Conservation (phyloP, 2,113 vertebrate species). For the Heteronetta atricapilla region DNA sequence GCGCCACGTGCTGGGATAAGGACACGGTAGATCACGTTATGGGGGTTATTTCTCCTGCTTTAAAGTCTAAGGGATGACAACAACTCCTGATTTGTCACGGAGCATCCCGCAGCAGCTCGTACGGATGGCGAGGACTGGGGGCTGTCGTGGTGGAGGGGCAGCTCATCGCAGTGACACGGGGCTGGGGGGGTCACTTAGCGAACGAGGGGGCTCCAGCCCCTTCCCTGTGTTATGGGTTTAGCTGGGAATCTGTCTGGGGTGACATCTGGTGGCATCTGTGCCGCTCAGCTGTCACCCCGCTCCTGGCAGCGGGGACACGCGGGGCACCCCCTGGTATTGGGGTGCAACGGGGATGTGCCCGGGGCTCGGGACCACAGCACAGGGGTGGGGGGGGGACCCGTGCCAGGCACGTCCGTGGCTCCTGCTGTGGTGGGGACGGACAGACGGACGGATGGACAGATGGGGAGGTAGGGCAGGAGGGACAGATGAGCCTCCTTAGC, state of each 20-base stretch:
- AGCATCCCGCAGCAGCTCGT: background rate
- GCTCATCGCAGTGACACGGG: background rate
- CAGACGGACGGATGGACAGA: background rate
- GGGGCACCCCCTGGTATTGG: fast-evolving
- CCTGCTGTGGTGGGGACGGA: fast-evolving
- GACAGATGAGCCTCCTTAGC: background rate
- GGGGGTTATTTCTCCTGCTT: conserved; percentile 49
- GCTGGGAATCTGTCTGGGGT: fast-evolving
- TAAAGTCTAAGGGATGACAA: conserved; percentile 26
- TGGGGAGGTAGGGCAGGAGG: background rate
- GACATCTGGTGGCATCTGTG: conserved; percentile 53
- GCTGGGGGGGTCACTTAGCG: background rate
- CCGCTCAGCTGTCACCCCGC: background rate
- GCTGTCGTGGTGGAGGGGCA: background rate
- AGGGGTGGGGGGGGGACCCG: too few relatives aligned
- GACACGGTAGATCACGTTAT: conserved; percentile 48
- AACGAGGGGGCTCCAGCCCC: background rate
- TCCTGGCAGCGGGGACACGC: background rate
- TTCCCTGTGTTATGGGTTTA: background rate
- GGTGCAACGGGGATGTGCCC: fast-evolving
- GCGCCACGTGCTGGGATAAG: conserved; percentile 49
- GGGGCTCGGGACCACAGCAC: background rate
- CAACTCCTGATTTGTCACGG: conserved; percentile 46
- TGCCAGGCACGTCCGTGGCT: background rate
- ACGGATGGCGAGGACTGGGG: background rate